A percentile compares a stretch with the other conserved stretches of the same genome.
These are phyloP conservation scores for Latheticus oryzae DNA, from an alignment of 2,888 invertebrate species.

Conservation along the genomic window DNA sequence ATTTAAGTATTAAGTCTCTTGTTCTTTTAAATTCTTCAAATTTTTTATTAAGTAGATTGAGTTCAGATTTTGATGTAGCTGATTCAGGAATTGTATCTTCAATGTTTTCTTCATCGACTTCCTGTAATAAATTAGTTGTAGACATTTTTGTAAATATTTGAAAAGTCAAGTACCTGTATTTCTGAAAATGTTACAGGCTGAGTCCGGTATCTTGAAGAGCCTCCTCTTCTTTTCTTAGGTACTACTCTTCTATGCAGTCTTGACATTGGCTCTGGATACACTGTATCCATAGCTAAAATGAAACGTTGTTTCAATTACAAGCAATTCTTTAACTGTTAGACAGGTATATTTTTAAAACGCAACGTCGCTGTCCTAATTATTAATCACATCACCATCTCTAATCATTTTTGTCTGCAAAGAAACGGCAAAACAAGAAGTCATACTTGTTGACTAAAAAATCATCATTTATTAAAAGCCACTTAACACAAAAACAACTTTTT, in stretches of 20 bases:
- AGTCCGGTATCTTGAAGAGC: slow-evolving; percentile 71
- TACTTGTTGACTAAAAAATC: slow-evolving; percentile 23
- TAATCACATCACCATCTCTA: slow-evolving; percentile 24
- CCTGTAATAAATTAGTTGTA: slow-evolving; percentile 64
- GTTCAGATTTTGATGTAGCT: slow-evolving; percentile 68
- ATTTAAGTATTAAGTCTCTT: slow-evolving; percentile 60
- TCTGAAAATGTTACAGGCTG: slow-evolving; percentile 82
- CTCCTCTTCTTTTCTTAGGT: slow-evolving; percentile 68
- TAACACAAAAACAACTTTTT: slow-evolving; percentile 24
- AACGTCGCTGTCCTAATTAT: slow-evolving; percentile 31
- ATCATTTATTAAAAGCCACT: slow-evolving; percentile 22
- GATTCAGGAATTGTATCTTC: slow-evolving; percentile 63
- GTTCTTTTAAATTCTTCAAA: slow-evolving; percentile 71
- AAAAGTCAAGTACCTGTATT: slow-evolving; percentile 74
- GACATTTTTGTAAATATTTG: slow-evolving; percentile 1
- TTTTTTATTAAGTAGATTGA: slow-evolving; percentile 66
- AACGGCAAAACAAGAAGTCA: not conserved
- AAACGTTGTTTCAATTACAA: slow-evolving; percentile 11
- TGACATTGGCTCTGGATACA: slow-evolving; percentile 78
- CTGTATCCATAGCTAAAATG: slow-evolving; percentile 70
- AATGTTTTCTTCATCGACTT: slow-evolving; percentile 76
- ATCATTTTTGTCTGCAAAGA: slow-evolving; percentile 23
- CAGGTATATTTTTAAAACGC: slow-evolving; percentile 39
- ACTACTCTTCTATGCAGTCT: slow-evolving; percentile 70
- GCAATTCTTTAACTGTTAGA: slow-evolving; percentile 18